These are phyloP conservation scores for Eupithecia pulchellata DNA, from an alignment of 2,888 invertebrate species.

Conservation along the genomic window DNA sequence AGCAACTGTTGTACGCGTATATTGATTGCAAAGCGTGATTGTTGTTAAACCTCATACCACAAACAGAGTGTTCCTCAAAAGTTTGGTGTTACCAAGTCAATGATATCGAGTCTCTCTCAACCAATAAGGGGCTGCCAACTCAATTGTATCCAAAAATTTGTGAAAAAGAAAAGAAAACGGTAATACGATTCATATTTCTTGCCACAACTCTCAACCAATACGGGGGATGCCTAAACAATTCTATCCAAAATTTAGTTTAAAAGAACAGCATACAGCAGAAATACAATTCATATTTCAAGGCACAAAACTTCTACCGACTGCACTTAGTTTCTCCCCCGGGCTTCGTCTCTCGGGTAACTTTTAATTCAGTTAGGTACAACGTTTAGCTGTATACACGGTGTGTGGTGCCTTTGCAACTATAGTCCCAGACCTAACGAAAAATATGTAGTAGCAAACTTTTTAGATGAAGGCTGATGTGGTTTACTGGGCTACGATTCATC, in stretches of 20 bases:
- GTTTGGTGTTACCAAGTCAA: not conserved
- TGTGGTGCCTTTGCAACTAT: not conserved
- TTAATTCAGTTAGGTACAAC: slow-evolving; percentile 56
- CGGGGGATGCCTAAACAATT: not conserved
- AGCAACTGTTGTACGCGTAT: too few species aligned
- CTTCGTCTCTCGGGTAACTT: slow-evolving; percentile 48
- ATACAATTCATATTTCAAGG: slow-evolving; percentile 18
- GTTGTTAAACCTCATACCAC: not conserved
- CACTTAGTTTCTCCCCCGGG: slow-evolving; percentile 25
- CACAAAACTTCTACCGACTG: slow-evolving; percentile 22
- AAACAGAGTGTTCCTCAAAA: not conserved
- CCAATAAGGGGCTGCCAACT: not conserved
- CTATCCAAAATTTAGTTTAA: not conserved
- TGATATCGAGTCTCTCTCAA: not conserved
- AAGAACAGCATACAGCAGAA: slow-evolving; percentile 4
- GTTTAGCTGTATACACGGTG: slow-evolving; percentile 31
- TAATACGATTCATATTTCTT: slow-evolving; percentile 19
- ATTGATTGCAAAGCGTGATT: not conserved
- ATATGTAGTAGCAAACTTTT: too few species aligned
- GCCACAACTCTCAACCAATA: not conserved
- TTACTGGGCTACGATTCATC: too few species aligned
- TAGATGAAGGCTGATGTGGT: too few species aligned
- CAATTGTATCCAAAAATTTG: not conserved
- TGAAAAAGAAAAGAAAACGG: not conserved
- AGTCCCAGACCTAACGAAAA: too few species aligned